Conservation (phyloP, 2,797 vertebrate genomes). For the Falco rusticolus region DNA sequence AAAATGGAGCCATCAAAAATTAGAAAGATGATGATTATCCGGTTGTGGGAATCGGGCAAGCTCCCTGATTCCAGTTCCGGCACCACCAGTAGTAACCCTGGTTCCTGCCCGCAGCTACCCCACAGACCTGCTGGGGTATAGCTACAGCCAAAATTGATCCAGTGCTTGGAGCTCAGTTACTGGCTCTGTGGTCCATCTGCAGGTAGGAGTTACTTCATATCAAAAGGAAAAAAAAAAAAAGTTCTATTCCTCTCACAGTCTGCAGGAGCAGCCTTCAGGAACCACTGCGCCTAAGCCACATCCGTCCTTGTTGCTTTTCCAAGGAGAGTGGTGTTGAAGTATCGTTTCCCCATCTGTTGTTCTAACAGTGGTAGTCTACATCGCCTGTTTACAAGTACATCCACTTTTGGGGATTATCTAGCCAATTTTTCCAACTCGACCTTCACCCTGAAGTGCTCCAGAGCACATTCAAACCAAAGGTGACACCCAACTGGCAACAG, state of each 20-base stretch:
- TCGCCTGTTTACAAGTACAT: neutral
- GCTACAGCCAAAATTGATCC: neutral
- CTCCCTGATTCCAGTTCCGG: accelerated
- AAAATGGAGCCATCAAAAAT: neutral
- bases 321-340: neutral
- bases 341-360: neutral
- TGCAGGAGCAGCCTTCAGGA: neutral
- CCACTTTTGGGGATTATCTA: neutral
- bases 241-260: neutral
- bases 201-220: neutral
- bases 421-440: neutral
- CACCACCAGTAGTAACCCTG: neutral
- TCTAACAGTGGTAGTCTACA: neutral
- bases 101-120: neutral
- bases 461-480: neutral
- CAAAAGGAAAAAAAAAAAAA: neutral
- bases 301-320: neutral
- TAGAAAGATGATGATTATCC: neutral
- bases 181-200: accelerated
- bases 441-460: neutral
- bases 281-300: neutral
- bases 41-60: neutral
- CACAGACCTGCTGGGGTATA: accelerated
- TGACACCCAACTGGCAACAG: neutral
- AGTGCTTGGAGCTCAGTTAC: neutral